A percentile compares a stretch with the other conserved stretches of the same genome.
These are phyloP conservation scores for Busseola fusca DNA, from an alignment of 2,888 invertebrate genomes.

Conservation along the genomic window DNA sequence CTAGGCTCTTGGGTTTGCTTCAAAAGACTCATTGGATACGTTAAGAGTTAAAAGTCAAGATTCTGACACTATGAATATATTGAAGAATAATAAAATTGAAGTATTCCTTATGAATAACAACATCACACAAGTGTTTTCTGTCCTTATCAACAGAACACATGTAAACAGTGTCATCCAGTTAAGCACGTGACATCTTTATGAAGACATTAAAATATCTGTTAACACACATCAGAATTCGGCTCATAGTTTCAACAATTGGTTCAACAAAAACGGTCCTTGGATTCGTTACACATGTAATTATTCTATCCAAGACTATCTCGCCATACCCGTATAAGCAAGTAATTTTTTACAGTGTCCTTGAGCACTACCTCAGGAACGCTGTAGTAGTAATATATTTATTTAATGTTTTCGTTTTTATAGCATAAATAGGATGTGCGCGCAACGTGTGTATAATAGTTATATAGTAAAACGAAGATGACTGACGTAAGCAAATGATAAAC, in stretches of 20 bases:
- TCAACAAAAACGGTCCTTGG: constrained; percentile 44
- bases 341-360: constrained; percentile 58
- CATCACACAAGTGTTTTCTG: constrained; percentile 35
- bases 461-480: constrained; percentile 52
- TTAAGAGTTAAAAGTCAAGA: constrained; percentile 22
- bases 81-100: too few species aligned
- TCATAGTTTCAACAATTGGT: constrained; percentile 40
- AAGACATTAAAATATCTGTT: constrained; percentile 48
- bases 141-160: constrained; percentile 55
- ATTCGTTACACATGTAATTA: constrained; percentile 46
- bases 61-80: constrained; percentile 13
- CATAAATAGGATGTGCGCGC: constrained; percentile 59
- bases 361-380: constrained; percentile 56
- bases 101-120: constrained; percentile 26
- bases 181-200: constrained; percentile 55
- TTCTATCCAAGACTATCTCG: constrained; percentile 30
- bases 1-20: neutral
- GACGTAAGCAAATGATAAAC: constrained; percentile 60
- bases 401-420: constrained; percentile 61
- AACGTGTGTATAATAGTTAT: constrained; percentile 55
- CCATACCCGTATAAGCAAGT: constrained; percentile 34
- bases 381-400: constrained; percentile 62
- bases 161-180: constrained; percentile 49
- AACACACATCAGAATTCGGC: constrained; percentile 39
- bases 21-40: constrained; percentile 11